Evolutionary conservation across 2,797 vertebrate genomes (phyloP).

Genomic region (Neolamprologus multifasciatus): DNA sequence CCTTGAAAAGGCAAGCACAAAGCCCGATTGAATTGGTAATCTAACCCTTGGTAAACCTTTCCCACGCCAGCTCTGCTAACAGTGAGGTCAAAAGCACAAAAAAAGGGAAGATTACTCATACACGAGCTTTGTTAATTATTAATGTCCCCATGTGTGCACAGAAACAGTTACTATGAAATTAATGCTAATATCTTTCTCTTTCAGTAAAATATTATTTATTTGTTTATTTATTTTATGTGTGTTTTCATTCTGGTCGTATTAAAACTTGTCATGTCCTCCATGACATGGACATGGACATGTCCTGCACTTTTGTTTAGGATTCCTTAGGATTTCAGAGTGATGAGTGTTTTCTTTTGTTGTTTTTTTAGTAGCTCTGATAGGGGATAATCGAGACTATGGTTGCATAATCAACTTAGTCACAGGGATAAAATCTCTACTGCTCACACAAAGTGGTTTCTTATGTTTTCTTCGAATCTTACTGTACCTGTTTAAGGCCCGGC

Average conservation of each 20-base stretch:
- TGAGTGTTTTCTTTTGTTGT: neutral
- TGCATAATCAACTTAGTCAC: neutral
- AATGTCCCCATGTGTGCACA: neutral
- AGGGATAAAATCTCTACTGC: neutral
- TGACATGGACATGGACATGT: neutral
- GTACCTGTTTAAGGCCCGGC: neutral
- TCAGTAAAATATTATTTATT: neutral
- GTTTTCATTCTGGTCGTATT: neutral
- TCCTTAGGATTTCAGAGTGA: neutral
- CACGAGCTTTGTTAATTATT: neutral
- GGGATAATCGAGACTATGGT: neutral
- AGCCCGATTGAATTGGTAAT: conserved; percentile 52
- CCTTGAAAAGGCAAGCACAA: neutral
- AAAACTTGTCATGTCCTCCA: neutral
- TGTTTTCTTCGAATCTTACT: neutral
- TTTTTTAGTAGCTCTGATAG: neutral
- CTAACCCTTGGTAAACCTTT: conserved; percentile 33
- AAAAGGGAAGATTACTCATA: conserved; percentile 1
- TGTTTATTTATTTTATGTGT: neutral
- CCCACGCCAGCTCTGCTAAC: conserved; percentile 29
- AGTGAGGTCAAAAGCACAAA: conserved; percentile 12
- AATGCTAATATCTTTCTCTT: neutral
- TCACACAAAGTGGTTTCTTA: neutral
- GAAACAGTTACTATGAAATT: neutral
- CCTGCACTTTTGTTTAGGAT: neutral